Percentiles rank a stretch among this genome's conserved stretches.
These are phyloP conservation scores for Suillia variegata DNA, from an alignment of 2,888 invertebrate species.

Conservation along the genomic window DNA sequence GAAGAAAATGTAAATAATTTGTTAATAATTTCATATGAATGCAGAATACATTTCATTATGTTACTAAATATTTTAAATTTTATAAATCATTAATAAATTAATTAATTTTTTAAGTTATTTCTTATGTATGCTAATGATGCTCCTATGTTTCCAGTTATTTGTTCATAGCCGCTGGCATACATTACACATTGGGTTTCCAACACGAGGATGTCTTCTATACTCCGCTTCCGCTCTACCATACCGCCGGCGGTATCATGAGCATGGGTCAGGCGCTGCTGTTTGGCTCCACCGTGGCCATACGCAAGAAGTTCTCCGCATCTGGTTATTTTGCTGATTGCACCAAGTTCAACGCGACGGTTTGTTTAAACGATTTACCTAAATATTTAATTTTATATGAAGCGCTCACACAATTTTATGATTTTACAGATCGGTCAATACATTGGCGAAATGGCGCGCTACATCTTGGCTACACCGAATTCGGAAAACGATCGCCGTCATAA, in stretches of 20 bases:
- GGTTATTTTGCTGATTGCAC: conserved; percentile 90
- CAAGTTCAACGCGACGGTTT: conserved; percentile 94
- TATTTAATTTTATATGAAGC: background rate
- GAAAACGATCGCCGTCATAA: conserved; percentile 74
- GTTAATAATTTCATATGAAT: background rate
- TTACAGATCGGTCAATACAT: conserved; percentile 81
- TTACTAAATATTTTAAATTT: conserved; percentile 3
- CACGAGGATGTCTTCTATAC: conserved; percentile 82
- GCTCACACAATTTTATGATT: background rate
- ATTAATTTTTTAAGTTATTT: too few relatives aligned
- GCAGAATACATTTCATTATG: background rate
- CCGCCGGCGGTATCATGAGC: conserved; percentile 88
- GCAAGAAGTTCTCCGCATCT: conserved; percentile 91
- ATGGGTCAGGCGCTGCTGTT: conserved; percentile 79
- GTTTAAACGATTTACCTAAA: conserved; percentile 25
- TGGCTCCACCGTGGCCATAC: conserved; percentile 82
- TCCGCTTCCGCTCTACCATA: conserved; percentile 92
- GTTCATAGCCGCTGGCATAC: conserved; percentile 77
- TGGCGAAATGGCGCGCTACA: conserved; percentile 88
- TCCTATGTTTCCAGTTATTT: conserved; percentile 67
- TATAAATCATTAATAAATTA: background rate
- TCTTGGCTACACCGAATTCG: conserved; percentile 74
- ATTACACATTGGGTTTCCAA: conserved; percentile 70
- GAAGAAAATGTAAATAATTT: background rate
- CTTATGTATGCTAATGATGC: background rate